A percentile compares a stretch with the other conserved stretches of the same genome.
Conservation (phyloP, 2,888 invertebrate genomes). For the Junonia oenone region DNA sequence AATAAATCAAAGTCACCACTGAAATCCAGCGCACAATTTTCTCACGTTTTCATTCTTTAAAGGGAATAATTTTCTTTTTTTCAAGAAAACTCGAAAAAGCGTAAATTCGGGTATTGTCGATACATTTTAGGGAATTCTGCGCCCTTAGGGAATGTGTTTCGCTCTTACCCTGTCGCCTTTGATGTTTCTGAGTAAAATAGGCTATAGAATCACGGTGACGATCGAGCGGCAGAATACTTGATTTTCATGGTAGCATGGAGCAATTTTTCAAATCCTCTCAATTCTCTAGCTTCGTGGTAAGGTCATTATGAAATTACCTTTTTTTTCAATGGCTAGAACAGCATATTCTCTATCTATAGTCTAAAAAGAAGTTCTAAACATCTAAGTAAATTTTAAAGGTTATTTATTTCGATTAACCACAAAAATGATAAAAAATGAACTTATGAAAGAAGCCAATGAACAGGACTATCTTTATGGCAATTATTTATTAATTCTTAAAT, state of each 20-base stretch:
- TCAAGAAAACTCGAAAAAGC: background rate
- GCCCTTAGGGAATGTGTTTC: background rate
- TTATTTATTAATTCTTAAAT: no score
- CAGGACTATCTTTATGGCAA: no score
- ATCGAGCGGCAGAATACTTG: background rate
- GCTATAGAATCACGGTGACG: background rate
- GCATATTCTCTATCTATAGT: no score
- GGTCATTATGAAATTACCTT: no score
- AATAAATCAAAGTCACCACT: background rate
- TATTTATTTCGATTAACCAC: no score
- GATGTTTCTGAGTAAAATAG: conserved; percentile 1
- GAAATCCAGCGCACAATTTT: background rate
- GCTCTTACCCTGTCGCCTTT: background rate
- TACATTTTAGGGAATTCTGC: background rate
- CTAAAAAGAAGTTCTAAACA: no score
- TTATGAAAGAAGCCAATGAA: no score
- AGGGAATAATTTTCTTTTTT: background rate
- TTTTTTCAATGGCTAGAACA: no score
- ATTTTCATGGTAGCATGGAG: background rate
- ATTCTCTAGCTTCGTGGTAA: no score
- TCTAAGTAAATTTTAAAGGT: no score
- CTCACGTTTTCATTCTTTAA: background rate
- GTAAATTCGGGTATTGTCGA: background rate
- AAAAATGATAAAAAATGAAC: no score
- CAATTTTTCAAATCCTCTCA: background rate